These are phyloP conservation scores for Meleagris gallopavo DNA, from an alignment of 2,113 vertebrate genomes.

Conservation along the genomic window DNA sequence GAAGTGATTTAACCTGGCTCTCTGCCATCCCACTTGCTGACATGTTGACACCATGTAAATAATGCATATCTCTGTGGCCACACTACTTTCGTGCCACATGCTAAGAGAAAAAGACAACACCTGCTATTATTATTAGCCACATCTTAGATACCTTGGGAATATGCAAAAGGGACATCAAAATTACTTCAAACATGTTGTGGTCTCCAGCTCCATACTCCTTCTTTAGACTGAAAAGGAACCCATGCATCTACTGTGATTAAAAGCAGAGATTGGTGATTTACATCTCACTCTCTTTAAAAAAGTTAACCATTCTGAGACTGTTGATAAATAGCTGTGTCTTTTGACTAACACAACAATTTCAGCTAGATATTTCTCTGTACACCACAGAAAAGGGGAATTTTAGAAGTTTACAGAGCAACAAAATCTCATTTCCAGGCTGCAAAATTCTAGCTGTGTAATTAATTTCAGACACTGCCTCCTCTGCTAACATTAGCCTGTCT, in stretches of 20 bases:
- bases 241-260: background rate
- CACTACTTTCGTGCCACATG: background rate
- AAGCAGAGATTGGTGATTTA: constrained; percentile 13
- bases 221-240: background rate
- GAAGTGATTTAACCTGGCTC: constrained; percentile 28
- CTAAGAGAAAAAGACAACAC: constrained; percentile 13
- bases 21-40: constrained; percentile 42
- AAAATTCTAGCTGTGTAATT: background rate
- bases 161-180: constrained; percentile 4
- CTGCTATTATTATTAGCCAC: constrained; percentile 20
- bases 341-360: constrained; percentile 1
- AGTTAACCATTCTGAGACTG: background rate
- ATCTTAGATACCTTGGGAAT: constrained; percentile 13
- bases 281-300: constrained; percentile 11
- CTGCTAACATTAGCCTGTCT: background rate
- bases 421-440: background rate
- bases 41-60: constrained; percentile 50
- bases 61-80: constrained; percentile 19
- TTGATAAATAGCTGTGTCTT: background rate
- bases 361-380: background rate
- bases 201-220: constrained; percentile 11
- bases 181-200: background rate
- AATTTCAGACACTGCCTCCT: background rate
- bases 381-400: background rate
- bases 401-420: background rate